phyloP scores from a whole-genome alignment of 2,888 invertebrate genomes.

The Agrotis clavis region DNA sequence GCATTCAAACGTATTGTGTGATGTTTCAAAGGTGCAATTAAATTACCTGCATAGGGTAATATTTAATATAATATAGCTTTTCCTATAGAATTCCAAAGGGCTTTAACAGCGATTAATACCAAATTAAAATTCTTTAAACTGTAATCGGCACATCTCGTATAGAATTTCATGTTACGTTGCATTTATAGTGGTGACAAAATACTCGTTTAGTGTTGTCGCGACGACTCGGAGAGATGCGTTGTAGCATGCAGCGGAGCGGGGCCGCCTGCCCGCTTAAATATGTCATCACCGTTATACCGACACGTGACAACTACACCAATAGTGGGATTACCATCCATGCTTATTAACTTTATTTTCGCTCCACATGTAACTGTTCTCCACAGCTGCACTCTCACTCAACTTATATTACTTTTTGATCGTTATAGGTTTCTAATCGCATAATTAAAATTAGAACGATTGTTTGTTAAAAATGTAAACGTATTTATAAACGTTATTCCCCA shows the following conservation, averaged over 20 bases:
- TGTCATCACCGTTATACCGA: conserved; percentile 82
- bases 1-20: conserved; percentile 28
- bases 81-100: neutral
- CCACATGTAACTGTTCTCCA: conserved; percentile 56
- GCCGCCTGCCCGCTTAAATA: conserved; percentile 76
- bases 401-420: conserved; percentile 11
- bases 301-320: conserved; percentile 67
- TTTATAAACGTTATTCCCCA: conserved; percentile 42
- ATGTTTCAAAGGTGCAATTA: conserved; percentile 12
- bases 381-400: conserved; percentile 29
- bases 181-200: conserved; percentile 66
- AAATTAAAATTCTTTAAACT: conserved; percentile 17
- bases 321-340: conserved; percentile 59
- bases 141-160: conserved; percentile 30
- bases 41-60: neutral
- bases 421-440: conserved; percentile 18
- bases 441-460: conserved; percentile 40
- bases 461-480: conserved; percentile 45
- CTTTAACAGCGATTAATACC: conserved; percentile 8
- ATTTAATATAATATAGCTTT: conserved; percentile 8
- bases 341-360: conserved; percentile 64
- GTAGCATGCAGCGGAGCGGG: conserved; percentile 60
- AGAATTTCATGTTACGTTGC: conserved; percentile 58
- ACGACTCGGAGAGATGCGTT: conserved; percentile 60
- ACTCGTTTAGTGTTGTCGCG: conserved; percentile 65